Base-by-base conservation (phyloP, 2,113 vertebrate genomes). In the Chloroceryle aenea region DNA sequence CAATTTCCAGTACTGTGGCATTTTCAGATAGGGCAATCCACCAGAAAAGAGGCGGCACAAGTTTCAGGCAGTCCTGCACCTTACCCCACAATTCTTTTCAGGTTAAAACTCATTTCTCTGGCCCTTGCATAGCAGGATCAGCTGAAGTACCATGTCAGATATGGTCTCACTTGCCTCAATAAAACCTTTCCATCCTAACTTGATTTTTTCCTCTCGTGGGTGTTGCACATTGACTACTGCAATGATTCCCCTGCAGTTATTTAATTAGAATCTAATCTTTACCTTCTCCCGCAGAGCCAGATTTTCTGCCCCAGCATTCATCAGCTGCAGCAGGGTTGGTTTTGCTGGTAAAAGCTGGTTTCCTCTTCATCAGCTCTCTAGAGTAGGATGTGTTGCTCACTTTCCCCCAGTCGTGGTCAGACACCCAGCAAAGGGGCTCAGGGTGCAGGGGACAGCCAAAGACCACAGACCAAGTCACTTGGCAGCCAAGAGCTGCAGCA, bases 211-310 rank as follows among this genome's bases (percentile, higher is more conserved):
- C 67, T 93, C 85, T 90, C 85, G 36, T 40, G 79, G 26, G 87
- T 50, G 34, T 42, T 85, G 55, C 76, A 73, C 75, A 86, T 62
- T 67, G 95, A 80, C 47, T 93, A 12, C 2, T 77, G 64, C 85
- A 91, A 50, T 20, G 63, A 90, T 91, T 91, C 53, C 75, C 58
- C 71, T 20, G 36, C 47, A 90, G 76, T 52, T 90, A 90, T 75
- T 95, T 84, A 92, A 92, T 93, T 90, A 90, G 76, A 95, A n/a
- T 29, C 61, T 94, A 80, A 67, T 52, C 64, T 67, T 67, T 90
- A 83, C 59, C 75, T 94, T 63, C 90, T 83, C 52, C 77, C 55
- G 55, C 40, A 64, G 40, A 73, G 25, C 69, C 74, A 80, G 68
- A 11, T 45, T 90, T 90, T 71, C 74, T 88, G 69, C 53, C n/a